Conservation (phyloP, 2,797 vertebrate genomes). For the Harpagifer antarcticus region DNA sequence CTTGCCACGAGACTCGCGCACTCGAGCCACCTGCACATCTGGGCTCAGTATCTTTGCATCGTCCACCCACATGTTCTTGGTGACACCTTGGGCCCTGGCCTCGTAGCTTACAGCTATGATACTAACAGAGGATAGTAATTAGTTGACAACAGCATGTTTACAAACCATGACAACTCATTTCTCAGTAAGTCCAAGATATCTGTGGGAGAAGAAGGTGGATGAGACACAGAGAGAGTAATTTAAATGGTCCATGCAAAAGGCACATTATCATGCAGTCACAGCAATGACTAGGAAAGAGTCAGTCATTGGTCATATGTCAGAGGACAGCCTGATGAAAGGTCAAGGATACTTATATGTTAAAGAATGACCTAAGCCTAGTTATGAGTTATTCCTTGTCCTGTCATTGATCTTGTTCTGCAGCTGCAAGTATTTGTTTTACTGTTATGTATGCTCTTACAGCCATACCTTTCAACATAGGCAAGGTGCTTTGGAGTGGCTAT, state of each 20-base stretch:
- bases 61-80: slow-evolving; percentile 93
- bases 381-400: background rate
- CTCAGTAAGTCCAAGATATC: background rate
- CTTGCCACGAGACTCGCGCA: slow-evolving; percentile 92
- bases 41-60: slow-evolving; percentile 93
- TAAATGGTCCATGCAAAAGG: slow-evolving; percentile 29
- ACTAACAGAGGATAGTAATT: slow-evolving; percentile 71
- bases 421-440: background rate
- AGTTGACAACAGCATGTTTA: background rate
- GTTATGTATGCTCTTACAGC: background rate
- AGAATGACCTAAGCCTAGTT: background rate
- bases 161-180: background rate
- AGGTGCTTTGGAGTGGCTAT: background rate
- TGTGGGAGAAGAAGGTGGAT: slow-evolving; percentile 7
- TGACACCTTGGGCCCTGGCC: slow-evolving; percentile 92
- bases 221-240: slow-evolving; percentile 43
- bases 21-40: slow-evolving; percentile 90
- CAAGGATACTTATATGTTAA: background rate
- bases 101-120: slow-evolving; percentile 97
- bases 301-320: background rate
- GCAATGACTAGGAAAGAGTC: background rate
- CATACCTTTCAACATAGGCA: background rate
- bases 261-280: background rate
- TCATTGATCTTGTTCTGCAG: background rate
- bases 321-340: background rate